Evolutionary conservation across 2,888 invertebrate species (phyloP).

Genomic region (Halictus quadricinctus): DNA sequence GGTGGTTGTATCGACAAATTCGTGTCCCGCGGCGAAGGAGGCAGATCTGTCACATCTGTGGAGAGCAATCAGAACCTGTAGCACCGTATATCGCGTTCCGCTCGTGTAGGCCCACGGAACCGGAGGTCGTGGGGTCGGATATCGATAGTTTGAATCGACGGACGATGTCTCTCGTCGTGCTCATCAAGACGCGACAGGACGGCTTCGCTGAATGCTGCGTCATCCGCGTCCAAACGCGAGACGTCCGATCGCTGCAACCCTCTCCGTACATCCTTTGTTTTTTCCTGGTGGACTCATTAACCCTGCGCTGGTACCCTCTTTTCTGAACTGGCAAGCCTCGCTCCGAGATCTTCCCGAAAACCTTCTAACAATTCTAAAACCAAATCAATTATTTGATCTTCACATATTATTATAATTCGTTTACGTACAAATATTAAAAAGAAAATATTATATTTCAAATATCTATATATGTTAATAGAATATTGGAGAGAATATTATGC

Average conservation of each 20-base stretch:
- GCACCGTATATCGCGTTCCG: constrained; percentile 64
- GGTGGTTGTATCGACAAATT: constrained; percentile 68
- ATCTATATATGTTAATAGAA: no score
- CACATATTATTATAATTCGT: no score
- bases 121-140: constrained; percentile 75
- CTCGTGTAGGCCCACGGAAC: constrained; percentile 60
- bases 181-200: constrained; percentile 78
- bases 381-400: no score
- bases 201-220: constrained; percentile 74
- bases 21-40: constrained; percentile 73
- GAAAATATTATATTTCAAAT: no score
- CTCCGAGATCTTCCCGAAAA: neutral
- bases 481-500: no score
- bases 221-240: constrained; percentile 69
- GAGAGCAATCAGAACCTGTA: constrained; percentile 75
- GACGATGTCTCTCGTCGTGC: constrained; percentile 78
- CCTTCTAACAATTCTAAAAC: no score
- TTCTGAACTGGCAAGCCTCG: neutral
- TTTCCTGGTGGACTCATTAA: constrained; percentile 32
- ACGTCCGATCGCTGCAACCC: constrained; percentile 37
- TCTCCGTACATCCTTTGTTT: constrained; percentile 58
- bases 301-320: neutral
- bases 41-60: constrained; percentile 73
- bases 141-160: constrained; percentile 80
- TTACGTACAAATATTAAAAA: no score